Evolutionary conservation across 2,797 vertebrate genomes (phyloP).

Genomic region (Chaetodon trifasciatus): DNA sequence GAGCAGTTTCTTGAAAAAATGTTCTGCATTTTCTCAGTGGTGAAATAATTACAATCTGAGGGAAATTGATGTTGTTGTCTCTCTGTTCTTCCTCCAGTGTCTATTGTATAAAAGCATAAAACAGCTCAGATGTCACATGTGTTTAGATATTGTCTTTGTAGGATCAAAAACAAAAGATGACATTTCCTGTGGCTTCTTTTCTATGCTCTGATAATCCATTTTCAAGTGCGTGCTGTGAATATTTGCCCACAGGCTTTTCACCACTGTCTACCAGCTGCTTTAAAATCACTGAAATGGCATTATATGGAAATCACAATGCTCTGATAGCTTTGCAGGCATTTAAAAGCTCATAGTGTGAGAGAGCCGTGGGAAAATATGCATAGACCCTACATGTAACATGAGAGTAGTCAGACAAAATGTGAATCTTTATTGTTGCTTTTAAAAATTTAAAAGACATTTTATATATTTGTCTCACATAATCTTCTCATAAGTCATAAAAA

Average conservation of each 20-base stretch:
- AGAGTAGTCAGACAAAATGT: neutral
- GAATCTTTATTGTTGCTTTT: neutral
- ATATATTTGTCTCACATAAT: neutral
- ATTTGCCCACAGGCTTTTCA: neutral
- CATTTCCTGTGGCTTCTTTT: conserved; percentile 11
- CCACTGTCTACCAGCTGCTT: neutral
- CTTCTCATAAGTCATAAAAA: neutral
- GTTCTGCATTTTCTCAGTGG: neutral
- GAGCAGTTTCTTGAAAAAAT: neutral
- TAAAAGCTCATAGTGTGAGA: neutral
- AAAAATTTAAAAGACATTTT: neutral
- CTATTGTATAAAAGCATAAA: neutral
- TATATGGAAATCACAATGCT: neutral
- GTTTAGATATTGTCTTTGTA: neutral
- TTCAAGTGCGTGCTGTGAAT: neutral
- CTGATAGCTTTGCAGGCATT: neutral
- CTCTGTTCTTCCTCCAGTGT: neutral
- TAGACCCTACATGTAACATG: neutral
- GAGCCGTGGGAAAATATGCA: neutral
- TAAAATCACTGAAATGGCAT: neutral
- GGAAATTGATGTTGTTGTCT: neutral
- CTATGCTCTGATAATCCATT: conserved; percentile 20
- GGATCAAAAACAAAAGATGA: neutral
- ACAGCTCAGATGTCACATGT: neutral
- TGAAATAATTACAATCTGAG: neutral